These are phyloP conservation scores for Taenaris catops DNA, from an alignment of 2,888 invertebrate species.

Conservation along the genomic window DNA sequence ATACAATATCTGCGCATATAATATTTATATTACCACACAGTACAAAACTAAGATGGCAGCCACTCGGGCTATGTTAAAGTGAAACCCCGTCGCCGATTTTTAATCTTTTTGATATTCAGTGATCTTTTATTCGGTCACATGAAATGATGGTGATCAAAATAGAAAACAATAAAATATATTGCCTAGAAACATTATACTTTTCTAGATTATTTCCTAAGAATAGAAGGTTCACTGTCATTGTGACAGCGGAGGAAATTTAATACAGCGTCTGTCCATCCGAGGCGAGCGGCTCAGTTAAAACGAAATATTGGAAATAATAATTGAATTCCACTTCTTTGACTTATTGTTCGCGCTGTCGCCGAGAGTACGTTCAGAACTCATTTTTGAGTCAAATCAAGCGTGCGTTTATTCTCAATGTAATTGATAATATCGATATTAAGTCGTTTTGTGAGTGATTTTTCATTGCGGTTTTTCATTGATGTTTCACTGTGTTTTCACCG, in stretches of 20 bases:
- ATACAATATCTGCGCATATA: too few species aligned
- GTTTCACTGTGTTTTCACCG: too few species aligned
- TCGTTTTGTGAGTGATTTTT: neutral
- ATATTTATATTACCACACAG: too few species aligned
- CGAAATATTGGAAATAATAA: constrained; percentile 31
- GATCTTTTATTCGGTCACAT: too few species aligned
- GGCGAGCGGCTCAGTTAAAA: constrained; percentile 29
- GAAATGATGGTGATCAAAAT: too few species aligned
- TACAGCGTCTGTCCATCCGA: constrained; percentile 38
- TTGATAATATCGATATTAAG: constrained; percentile 10
- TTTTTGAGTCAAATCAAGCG: constrained; percentile 16
- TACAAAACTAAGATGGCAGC: too few species aligned
- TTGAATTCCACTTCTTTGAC: constrained; percentile 31
- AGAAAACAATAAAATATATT: constrained; percentile 28
- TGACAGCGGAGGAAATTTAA: constrained; percentile 42
- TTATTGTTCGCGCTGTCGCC: constrained; percentile 26
- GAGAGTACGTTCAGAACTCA: constrained; percentile 10
- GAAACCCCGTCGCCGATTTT: too few species aligned
- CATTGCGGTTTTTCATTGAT: too few species aligned
- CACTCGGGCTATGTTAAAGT: too few species aligned
- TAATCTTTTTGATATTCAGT: too few species aligned
- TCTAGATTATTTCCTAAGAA: constrained; percentile 1
- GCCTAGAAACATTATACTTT: neutral
- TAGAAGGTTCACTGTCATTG: constrained; percentile 24
- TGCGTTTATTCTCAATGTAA: constrained; percentile 15